Base-by-base conservation (phyloP, 2,113 vertebrate species). In the Aphyosemion australe region DNA sequence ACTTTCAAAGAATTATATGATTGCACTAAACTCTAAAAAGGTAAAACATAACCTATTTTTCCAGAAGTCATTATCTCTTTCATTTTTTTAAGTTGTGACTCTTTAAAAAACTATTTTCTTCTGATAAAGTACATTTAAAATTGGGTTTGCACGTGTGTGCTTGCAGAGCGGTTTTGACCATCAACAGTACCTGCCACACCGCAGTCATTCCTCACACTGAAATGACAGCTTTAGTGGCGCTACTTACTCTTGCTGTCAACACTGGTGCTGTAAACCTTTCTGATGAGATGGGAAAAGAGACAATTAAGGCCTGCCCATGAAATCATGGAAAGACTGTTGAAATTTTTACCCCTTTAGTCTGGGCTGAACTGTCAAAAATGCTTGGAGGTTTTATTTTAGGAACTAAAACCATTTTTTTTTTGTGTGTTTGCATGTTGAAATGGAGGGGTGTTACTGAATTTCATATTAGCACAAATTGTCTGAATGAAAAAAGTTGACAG, bases 171-270 rank as follows among this genome's bases (percentile, higher is more conserved):
- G 18, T 52, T 65, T 52, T 20, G 51, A 65, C 41, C 16, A 45
- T 53, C 20, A 11, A 61, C 53, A 63, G 12, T 59, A 66, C 58
- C 48, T 73, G 59, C 64, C 53, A 67, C 42, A 49, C 64, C 21
- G 42, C 34, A 53, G 47, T 72, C 34, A 72, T 52, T 63, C 26
- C 12, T 60, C 59, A 60, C 48, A 48, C 49, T 60, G 59, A 69
- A 69, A 45, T 78, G 69, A 73, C 69, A 78, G 64, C 42, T 63
- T 72, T 72, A 78, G 53, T 54, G 49, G 37, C 16, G 39, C 32
- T 39, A 31, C 62, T 73, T 68, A 72, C 64, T 64, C 64, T 50
- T 41, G 37, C 60, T 55, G 76, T 69, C 61, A 69, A 4, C 65
- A 61, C 50, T 19, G 20, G 42, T 16, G 49, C 53, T 58, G 48